These are phyloP conservation scores for Intellagama lesueurii DNA, from an alignment of 2,797 vertebrate genomes.

Conservation along the genomic window DNA sequence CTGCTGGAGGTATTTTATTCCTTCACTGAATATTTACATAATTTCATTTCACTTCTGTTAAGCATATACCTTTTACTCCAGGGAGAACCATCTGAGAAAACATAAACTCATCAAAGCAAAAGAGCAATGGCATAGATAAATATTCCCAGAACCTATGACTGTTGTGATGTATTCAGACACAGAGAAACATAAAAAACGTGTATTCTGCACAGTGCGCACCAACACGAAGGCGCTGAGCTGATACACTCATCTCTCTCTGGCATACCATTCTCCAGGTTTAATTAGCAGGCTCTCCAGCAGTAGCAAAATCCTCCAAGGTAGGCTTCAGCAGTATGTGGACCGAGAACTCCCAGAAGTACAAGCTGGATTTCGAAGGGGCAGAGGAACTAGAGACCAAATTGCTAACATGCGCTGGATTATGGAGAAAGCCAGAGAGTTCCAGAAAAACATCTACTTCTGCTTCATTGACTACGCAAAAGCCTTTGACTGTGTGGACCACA, in stretches of 20 bases:
- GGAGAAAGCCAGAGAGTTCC: no score
- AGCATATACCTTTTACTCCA: conserved; percentile 57
- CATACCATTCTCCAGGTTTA: no score
- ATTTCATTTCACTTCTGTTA: conserved; percentile 63
- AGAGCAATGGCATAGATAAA: conserved; percentile 56
- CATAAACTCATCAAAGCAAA: conserved; percentile 56
- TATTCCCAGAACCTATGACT: conserved; percentile 65
- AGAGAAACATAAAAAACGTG: conserved; percentile 52
- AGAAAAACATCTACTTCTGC: no score
- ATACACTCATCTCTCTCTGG: not conserved
- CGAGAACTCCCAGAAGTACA: no score
- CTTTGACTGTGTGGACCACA: no score
- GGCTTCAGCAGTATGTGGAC: no score
- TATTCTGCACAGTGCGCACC: not conserved
- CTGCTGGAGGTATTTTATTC: conserved; percentile 64
- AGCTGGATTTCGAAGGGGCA: no score
- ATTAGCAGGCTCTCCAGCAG: not conserved
- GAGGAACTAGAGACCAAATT: no score
- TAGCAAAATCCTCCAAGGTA: no score
- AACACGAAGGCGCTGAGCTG: no score
- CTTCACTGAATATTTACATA: conserved; percentile 68
- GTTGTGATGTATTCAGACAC: conserved; percentile 56
- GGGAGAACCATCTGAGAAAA: conserved; percentile 51
- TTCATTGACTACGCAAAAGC: no score
- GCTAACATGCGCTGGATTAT: no score